phyloP scores from a whole-genome alignment of 2,797 vertebrate species.

The Erpetoichthys calabaricus region DNA sequence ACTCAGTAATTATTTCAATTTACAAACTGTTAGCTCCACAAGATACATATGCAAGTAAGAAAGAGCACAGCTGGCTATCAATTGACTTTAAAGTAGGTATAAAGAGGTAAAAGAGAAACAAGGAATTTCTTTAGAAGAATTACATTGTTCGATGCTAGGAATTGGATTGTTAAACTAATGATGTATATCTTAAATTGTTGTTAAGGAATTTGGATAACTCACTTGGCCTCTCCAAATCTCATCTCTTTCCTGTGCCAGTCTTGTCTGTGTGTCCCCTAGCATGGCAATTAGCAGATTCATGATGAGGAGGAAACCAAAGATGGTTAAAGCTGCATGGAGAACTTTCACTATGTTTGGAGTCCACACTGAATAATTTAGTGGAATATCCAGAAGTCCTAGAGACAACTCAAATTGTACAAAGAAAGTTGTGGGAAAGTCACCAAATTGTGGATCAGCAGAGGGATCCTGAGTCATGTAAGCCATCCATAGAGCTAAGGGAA shows the following conservation, averaged over 20 bases:
- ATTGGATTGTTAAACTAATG: too few species aligned
- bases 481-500: slow-evolving; percentile 46
- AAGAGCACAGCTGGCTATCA: too few species aligned
- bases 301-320: slow-evolving; percentile 48
- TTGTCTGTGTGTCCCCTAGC: slow-evolving; percentile 65
- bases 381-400: slow-evolving; percentile 53
- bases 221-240: slow-evolving; percentile 69
- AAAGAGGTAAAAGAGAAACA: too few species aligned
- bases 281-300: slow-evolving; percentile 58
- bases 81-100: too few species aligned
- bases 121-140: too few species aligned
- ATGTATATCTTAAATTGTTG: too few species aligned
- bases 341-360: slow-evolving; percentile 45
- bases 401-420: slow-evolving; percentile 58
- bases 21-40: too few species aligned
- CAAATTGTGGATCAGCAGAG: slow-evolving; percentile 31
- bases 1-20: too few species aligned
- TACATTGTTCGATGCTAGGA: too few species aligned
- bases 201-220: not conserved
- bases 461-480: slow-evolving; percentile 54
- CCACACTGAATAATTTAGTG: slow-evolving; percentile 44
- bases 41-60: too few species aligned
- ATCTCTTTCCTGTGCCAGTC: slow-evolving; percentile 55
- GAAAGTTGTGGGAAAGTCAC: slow-evolving; percentile 48
- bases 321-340: slow-evolving; percentile 44